These are phyloP conservation scores for Eurytoma californica DNA, from an alignment of 2,888 invertebrate species.

Conservation along the genomic window DNA sequence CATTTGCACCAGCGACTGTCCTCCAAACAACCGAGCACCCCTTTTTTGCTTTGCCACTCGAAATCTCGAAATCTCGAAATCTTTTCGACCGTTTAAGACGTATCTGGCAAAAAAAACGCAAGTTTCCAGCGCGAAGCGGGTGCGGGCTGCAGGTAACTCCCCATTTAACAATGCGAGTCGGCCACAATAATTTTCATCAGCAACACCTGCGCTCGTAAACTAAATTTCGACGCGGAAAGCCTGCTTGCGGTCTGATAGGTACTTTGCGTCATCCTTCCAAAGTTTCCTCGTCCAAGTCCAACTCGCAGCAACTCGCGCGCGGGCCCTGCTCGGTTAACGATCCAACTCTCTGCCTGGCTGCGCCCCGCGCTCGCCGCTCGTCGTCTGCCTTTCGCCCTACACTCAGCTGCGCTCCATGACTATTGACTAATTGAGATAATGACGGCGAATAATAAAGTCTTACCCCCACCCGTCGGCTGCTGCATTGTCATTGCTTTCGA, in stretches of 20 bases:
- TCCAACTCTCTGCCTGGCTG: conserved; percentile 28
- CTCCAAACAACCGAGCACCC: not conserved
- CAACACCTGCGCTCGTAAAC: conserved; percentile 54
- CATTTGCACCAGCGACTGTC: conserved; percentile 29
- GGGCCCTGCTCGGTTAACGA: conserved; percentile 34
- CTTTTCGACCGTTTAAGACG: not conserved
- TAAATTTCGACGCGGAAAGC: conserved; percentile 50
- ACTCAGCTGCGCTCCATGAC: conserved; percentile 5
- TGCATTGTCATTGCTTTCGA: not conserved
- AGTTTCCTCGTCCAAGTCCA: conserved; percentile 47
- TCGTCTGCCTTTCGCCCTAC: not conserved
- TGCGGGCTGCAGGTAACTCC: conserved; percentile 9
- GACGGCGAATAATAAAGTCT: conserved; percentile 20
- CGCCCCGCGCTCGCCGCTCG: not conserved
- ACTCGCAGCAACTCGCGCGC: conserved; percentile 18
- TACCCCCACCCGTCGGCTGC: not conserved
- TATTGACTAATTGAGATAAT: conserved; percentile 53
- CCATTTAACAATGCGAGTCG: conserved; percentile 44
- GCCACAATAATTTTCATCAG: conserved; percentile 50
- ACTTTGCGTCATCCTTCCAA: conserved; percentile 45
- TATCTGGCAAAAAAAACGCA: not conserved
- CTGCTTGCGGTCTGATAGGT: conserved; percentile 53
- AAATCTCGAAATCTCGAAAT: too few species aligned
- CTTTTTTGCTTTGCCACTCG: not conserved
- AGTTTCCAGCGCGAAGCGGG: not conserved